phyloP scores from a whole-genome alignment of 1,140 invertebrate genomes.

The Temnothorax longispinosus region DNA sequence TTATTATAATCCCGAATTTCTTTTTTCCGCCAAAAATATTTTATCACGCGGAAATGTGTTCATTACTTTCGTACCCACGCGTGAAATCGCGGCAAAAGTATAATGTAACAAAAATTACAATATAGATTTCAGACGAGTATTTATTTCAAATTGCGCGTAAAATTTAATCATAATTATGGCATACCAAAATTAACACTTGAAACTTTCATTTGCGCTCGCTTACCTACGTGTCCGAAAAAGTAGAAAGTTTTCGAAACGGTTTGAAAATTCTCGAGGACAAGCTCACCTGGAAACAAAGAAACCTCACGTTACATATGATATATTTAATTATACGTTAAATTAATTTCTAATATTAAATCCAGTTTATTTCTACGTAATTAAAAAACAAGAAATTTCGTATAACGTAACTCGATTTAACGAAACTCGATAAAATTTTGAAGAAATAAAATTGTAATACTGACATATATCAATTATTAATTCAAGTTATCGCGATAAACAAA shows the following conservation, averaged over 20 bases:
- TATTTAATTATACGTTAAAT: not conserved
- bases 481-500: not conserved
- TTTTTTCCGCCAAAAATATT: not conserved
- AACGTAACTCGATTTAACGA: not conserved
- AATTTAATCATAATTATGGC: conserved; percentile 6
- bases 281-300: conserved; percentile 55
- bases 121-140: not conserved
- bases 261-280: conserved; percentile 34
- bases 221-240: conserved; percentile 35
- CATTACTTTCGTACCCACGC: not conserved
- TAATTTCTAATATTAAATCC: not conserved
- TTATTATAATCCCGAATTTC: conserved; percentile 5
- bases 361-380: not conserved
- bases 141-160: not conserved
- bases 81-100: not conserved
- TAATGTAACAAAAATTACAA: conserved; percentile 1
- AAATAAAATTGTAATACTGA: not conserved
- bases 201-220: conserved; percentile 61
- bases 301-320: conserved; percentile 55
- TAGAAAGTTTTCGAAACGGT: conserved; percentile 30
- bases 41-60: not conserved
- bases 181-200: not conserved
- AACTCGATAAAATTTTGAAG: not conserved
- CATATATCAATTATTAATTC: conserved; percentile 1
- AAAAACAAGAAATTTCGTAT: not conserved